Evolutionary conservation across 2,888 invertebrate genomes (phyloP).

Genomic region (Chouioia cunea): DNA sequence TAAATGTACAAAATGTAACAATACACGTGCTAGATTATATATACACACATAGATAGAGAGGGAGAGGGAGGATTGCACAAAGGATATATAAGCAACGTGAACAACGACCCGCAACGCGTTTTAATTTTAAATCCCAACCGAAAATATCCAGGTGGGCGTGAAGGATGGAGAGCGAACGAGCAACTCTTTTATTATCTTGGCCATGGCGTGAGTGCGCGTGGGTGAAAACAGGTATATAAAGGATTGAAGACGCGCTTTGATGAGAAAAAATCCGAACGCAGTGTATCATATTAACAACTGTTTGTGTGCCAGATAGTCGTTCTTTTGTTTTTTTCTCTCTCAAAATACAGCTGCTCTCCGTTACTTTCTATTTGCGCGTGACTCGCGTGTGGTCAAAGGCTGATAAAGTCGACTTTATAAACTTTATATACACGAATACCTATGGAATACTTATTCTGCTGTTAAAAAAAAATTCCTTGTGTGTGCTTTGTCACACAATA

Average conservation of each 20-base stretch:
- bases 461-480: too few species aligned
- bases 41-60: conserved; percentile 26
- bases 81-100: background rate
- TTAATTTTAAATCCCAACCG: conserved; percentile 42
- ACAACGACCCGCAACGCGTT: conserved; percentile 35
- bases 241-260: background rate
- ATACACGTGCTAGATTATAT: conserved; percentile 25
- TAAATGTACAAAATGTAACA: conserved; percentile 28
- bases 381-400: too few species aligned
- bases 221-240: conserved; percentile 26
- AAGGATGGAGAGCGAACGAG: background rate
- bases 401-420: too few species aligned
- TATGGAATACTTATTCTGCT: too few species aligned
- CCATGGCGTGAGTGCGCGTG: conserved; percentile 7
- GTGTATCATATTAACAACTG: conserved; percentile 12
- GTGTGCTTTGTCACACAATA: too few species aligned
- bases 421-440: too few species aligned
- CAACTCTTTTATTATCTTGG: conserved; percentile 21
- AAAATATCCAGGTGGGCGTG: conserved; percentile 29
- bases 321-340: too few species aligned
- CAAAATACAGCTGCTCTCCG: too few species aligned
- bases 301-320: background rate
- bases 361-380: too few species aligned
- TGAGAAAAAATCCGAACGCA: conserved; percentile 13
- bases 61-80: too few species aligned